These are phyloP conservation scores for Bombus affinis DNA, from an alignment of 1,140 invertebrate genomes.

Conservation along the genomic window DNA sequence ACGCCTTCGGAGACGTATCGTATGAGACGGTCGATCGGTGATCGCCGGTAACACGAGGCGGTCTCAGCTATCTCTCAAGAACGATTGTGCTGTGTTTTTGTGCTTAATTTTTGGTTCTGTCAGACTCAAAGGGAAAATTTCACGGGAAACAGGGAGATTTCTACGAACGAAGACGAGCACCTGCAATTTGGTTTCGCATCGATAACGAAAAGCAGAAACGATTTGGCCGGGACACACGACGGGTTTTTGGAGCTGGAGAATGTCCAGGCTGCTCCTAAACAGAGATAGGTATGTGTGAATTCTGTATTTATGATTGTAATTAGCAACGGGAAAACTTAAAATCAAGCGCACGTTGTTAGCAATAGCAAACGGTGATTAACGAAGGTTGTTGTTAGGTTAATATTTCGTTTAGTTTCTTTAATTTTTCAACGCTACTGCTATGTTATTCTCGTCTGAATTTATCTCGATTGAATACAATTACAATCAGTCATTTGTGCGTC, in stretches of 20 bases:
- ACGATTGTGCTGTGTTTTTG: slow-evolving; percentile 43
- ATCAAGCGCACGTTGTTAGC: not conserved
- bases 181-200: slow-evolving; percentile 23
- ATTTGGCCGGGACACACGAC: not conserved
- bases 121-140: not conserved
- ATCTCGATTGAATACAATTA: not conserved
- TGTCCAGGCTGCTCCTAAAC: not conserved
- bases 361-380: not conserved
- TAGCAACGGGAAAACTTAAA: not conserved
- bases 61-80: slow-evolving; percentile 11
- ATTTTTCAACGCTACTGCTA: not conserved
- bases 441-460: not conserved
- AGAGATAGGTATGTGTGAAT: slow-evolving; percentile 3
- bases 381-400: not conserved
- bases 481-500: slow-evolving; percentile 9
- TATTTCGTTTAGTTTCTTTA: not conserved
- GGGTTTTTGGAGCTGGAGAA: not conserved
- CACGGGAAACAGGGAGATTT: not conserved
- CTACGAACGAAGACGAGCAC: not conserved
- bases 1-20: slow-evolving; percentile 70
- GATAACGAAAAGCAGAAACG: not conserved
- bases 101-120: slow-evolving; percentile 28
- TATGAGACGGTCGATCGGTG: slow-evolving; percentile 34
- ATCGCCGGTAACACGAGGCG: slow-evolving; percentile 62
- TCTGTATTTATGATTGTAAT: too few relatives aligned